A percentile compares a stretch with the other conserved stretches of the same genome.
Evolutionary conservation across 2,888 invertebrate species (phyloP).

Genomic region (Thera obeliscata): DNA sequence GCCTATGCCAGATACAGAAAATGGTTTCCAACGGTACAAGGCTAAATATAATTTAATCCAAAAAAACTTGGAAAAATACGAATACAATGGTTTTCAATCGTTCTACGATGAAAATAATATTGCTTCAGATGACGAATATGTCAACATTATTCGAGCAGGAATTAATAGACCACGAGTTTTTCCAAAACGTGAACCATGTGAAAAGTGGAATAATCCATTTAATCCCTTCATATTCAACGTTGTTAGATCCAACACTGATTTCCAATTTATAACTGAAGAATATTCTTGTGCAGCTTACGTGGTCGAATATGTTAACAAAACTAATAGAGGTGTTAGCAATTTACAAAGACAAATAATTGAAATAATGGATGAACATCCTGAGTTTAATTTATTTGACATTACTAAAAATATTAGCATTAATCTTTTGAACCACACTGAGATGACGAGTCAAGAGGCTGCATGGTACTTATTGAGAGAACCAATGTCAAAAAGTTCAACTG

Average conservation of each 20-base stretch:
- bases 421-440: conserved; percentile 36
- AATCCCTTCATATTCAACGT: conserved; percentile 59
- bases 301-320: conserved; percentile 65
- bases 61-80: conserved; percentile 47
- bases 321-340: conserved; percentile 54
- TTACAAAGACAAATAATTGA: conserved; percentile 51
- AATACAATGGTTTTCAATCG: conserved; percentile 46
- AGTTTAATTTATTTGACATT: conserved; percentile 46
- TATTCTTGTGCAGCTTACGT: conserved; percentile 65
- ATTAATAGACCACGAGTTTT: conserved; percentile 57
- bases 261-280: conserved; percentile 62
- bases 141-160: conserved; percentile 48
- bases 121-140: conserved; percentile 49
- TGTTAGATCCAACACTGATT: conserved; percentile 58
- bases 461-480: conserved; percentile 50
- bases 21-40: conserved; percentile 33
- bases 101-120: conserved; percentile 49
- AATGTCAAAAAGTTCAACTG: conserved; percentile 41
- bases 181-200: conserved; percentile 49
- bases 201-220: conserved; percentile 63
- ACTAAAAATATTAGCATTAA: conserved; percentile 45
- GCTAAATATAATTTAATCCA: conserved; percentile 37
- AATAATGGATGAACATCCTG: conserved; percentile 45
- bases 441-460: conserved; percentile 61
- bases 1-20: conserved; percentile 50